Evolutionary conservation across 1,140 invertebrate species (phyloP).

Genomic region (Drosophila carrolli): DNA sequence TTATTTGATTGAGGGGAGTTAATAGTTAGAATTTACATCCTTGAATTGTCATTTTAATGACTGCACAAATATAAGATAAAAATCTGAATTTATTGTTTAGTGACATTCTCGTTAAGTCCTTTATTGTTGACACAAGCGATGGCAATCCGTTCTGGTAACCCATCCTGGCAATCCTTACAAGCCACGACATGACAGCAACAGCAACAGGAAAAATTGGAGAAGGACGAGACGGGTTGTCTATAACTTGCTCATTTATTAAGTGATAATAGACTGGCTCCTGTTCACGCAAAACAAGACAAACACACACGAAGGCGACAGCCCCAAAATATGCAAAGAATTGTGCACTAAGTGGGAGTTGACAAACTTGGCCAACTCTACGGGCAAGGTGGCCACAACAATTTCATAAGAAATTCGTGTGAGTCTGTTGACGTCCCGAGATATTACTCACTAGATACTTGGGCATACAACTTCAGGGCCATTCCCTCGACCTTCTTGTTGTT

Average conservation of each 20-base stretch:
- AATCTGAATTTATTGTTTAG: not conserved
- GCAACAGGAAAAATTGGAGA: not conserved
- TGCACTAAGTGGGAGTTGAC: slow-evolving; percentile 44
- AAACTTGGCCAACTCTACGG: slow-evolving; percentile 21
- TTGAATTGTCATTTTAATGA: no score
- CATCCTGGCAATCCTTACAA: slow-evolving; percentile 11
- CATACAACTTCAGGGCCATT: slow-evolving; percentile 1
- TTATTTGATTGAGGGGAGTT: no score
- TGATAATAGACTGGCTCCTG: slow-evolving; percentile 57
- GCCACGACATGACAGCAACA: slow-evolving; percentile 22
- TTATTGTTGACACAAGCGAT: slow-evolving; percentile 5
- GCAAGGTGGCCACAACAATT: slow-evolving; percentile 41
- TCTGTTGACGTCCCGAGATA: slow-evolving; percentile 35
- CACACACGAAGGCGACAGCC: slow-evolving; percentile 15
- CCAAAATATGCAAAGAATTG: slow-evolving; percentile 74
- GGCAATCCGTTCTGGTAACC: slow-evolving; percentile 36
- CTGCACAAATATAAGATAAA: not conserved
- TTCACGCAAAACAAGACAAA: slow-evolving; percentile 41
- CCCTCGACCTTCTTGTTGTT: not conserved
- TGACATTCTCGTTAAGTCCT: not conserved
- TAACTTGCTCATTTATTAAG: slow-evolving; percentile 72
- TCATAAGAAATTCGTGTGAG: slow-evolving; percentile 62
- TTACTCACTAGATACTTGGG: slow-evolving; percentile 37
- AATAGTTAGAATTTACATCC: not conserved
- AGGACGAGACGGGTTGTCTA: slow-evolving; percentile 15